These are phyloP conservation scores for Syngnathoides biaculeatus DNA, from an alignment of 2,113 vertebrate species.

Conservation along the genomic window DNA sequence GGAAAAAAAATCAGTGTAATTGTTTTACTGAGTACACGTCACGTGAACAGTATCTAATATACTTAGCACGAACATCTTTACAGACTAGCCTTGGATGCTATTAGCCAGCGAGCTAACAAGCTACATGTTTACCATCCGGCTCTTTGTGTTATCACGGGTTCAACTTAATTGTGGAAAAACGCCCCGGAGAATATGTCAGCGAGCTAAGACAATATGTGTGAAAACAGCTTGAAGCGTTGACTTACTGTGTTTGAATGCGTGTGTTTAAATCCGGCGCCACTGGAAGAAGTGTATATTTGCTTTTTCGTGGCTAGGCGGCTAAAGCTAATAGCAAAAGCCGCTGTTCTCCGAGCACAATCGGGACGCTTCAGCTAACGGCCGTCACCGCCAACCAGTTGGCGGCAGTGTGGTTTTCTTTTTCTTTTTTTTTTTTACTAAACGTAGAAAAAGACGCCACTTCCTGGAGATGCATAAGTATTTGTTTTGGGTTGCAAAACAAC, in stretches of 20 bases:
- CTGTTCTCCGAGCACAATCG: slow-evolving; percentile 1
- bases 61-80: neutral
- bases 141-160: slow-evolving; percentile 23
- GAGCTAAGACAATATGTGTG: neutral
- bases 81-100: slow-evolving; percentile 16
- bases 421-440: too few species aligned
- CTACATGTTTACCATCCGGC: slow-evolving; percentile 10
- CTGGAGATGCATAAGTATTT: neutral
- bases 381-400: neutral
- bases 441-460: neutral
- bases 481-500: slow-evolving; percentile 10
- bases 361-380: neutral
- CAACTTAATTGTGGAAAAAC: neutral
- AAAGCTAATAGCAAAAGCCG: slow-evolving; percentile 1
- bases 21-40: neutral
- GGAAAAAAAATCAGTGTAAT: too few species aligned
- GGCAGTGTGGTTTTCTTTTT: neutral
- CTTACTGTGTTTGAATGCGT: slow-evolving; percentile 33
- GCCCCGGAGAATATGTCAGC: neutral
- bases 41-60: neutral
- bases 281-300: neutral
- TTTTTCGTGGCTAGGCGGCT: neutral
- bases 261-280: slow-evolving; percentile 13
- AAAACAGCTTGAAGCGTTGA: neutral
- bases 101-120: slow-evolving; percentile 33